Base-by-base conservation (phyloP, 2,797 vertebrate species). In the Miichthys miiuy region DNA sequence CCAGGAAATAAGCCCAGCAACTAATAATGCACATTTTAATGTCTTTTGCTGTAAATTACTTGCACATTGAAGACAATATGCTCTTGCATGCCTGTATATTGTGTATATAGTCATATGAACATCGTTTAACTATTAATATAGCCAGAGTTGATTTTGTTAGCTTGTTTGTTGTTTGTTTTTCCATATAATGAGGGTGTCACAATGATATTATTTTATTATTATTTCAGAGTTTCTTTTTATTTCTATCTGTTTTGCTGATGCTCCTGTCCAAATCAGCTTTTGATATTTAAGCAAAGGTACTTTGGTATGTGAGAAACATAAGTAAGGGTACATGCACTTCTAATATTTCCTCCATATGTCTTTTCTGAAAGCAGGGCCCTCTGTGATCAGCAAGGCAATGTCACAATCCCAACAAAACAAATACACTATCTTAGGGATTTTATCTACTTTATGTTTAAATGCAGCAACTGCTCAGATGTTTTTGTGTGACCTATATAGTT, bases 1-100 rank as follows among this genome's bases (percentile, higher is more conserved):
- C 20, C 23, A 58, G 30, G 71, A 34, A 42, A 46, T 44, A 68
- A 68, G 56, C 48, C 57, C 38, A 52, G 54, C 47, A 54, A 58
- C 14, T 30, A 63, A 52, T 54, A 66, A 66, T 41, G n/a, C 23
- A 21, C 10, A 27, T 38, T 64, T 34, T 25, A 1, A 0, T 16
- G 27, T 65, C 25, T 60, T 61, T 34, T 42, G 30, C 10, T 46
- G 54, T 67, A 61, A 75, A 71, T 75, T 2, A 60, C 23, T 60
- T 70, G 47, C 66, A 75, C 41, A 72, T 62, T 62, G 56, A 23
- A 61, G 41, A 66, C 25, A 10, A 51, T 12, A 11, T 56, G 38
- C 47, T 38, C 17, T 27, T 13, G 30, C 5, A 66, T n/a, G 20
- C 12, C 11, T 50, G 47, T 47, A 56, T 47, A 64, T 20, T 30